A percentile compares a stretch with the other conserved stretches of the same genome.
These are phyloP conservation scores for Phalangium opilio DNA, from an alignment of 2,888 invertebrate species.

Conservation along the genomic window DNA sequence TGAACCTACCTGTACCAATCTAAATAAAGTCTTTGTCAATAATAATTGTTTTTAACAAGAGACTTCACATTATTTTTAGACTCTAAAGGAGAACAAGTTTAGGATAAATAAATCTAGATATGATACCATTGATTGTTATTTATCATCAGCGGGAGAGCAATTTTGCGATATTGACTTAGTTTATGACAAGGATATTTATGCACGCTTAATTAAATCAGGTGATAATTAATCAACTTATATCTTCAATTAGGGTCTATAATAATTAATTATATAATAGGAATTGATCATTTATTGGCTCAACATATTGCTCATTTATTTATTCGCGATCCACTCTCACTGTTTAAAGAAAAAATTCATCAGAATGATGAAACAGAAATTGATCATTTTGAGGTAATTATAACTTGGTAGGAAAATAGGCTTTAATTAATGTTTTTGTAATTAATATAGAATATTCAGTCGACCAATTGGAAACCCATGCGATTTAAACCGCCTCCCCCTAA, in stretches of 20 bases:
- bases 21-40: no score
- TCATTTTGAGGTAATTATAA: slow-evolving; percentile 98
- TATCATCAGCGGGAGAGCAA: slow-evolving; percentile 70
- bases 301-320: slow-evolving; percentile 98
- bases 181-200: slow-evolving; percentile 67
- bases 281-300: slow-evolving; percentile 81
- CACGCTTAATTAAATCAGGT: slow-evolving; percentile 31
- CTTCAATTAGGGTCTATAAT: no score
- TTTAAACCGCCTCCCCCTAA: slow-evolving; percentile 90
- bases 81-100: slow-evolving; percentile 55
- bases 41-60: no score
- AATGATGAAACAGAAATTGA: slow-evolving; percentile 87
- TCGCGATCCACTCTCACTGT: slow-evolving; percentile 85
- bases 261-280: slow-evolving; percentile 37
- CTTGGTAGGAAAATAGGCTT: no score
- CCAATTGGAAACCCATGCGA: slow-evolving; percentile 98
- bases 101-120: slow-evolving; percentile 82
- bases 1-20: no score
- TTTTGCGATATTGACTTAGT: slow-evolving; percentile 88
- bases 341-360: slow-evolving; percentile 85
- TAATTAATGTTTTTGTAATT: no score
- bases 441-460: slow-evolving; percentile 84
- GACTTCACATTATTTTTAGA: slow-evolving; percentile 25
- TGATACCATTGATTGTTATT: slow-evolving; percentile 92
- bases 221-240: no score